Evolutionary conservation across 2,888 invertebrate species (phyloP), one percentile per base, ranked within the genome.

Genomic region (Lasioglossum vierecki): DNA sequence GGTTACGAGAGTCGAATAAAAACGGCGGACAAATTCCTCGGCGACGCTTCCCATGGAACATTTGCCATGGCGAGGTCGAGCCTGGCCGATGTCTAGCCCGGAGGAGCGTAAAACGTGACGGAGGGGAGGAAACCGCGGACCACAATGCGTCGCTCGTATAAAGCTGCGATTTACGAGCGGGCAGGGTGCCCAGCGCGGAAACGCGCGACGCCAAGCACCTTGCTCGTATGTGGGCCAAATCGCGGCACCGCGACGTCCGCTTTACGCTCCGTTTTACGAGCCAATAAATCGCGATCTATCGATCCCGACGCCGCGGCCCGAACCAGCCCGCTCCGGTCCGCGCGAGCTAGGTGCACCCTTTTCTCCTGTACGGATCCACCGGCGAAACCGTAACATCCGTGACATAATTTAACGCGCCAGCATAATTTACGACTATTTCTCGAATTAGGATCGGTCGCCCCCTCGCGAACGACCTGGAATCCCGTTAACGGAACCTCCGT

Each of bases 231-330:
- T 92, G 93, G 93, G 92, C 93, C 93, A 92, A 93, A 92, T 88
- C 91, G 88, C 86, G 84, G 78, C 88, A 87, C 89, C 88, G 88
- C 88, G 88, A 89, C 88, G 88, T 80, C 75, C 86, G 79, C 78
- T 87, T 88, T 91, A 91, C 88, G 91, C 89, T 90, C 88, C 89
- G n/a, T 89, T 94, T 94, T 93, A 94, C 92, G 93, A 93, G 91
- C 90, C 90, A 89, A 93, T 94, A 93, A 94, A 94, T 94, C 91
- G 88, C 89, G 87, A 92, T 91, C 90, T 88, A 90, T 92, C 92
- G 92, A 92, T 91, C 87, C 87, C 87, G 80, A 85, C 87, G 85
- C 83, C 72, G 46, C 63, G 79, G 41, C 35, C 44, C 53, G 75
- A 63, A 79, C 41, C 80, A 71, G 26, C 60, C 60, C 13, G 60